Evolutionary conservation across 2,888 invertebrate genomes (phyloP).

Genomic region (Slavum lentiscoides): DNA sequence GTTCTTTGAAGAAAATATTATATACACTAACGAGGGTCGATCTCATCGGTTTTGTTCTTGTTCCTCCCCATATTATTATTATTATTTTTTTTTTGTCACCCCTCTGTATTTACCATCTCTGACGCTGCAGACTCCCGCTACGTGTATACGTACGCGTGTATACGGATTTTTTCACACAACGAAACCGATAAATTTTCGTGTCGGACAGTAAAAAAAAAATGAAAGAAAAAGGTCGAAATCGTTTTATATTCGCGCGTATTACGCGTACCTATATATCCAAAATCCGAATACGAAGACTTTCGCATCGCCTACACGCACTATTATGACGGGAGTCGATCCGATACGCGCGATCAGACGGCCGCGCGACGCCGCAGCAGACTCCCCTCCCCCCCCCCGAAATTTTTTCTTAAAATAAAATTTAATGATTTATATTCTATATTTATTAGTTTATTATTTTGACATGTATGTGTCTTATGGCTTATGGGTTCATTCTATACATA

Average conservation of each 20-base stretch:
- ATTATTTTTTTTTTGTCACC: background rate
- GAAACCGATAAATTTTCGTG: conserved; percentile 41
- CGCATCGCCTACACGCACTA: conserved; percentile 14
- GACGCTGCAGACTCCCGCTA: conserved; percentile 43
- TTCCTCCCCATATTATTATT: background rate
- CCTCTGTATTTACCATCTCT: background rate
- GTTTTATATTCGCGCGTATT: background rate
- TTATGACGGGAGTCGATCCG: background rate
- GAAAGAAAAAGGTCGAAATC: conserved; percentile 19
- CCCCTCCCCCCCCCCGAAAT: too few species aligned
- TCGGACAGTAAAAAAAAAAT: background rate
- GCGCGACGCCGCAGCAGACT: too few species aligned
- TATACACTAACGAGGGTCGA: conserved; percentile 46
- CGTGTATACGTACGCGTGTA: conserved; percentile 19
- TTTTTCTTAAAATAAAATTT: too few species aligned
- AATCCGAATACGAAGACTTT: conserved; percentile 47
- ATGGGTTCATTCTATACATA: too few species aligned
- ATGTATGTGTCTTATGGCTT: too few species aligned
- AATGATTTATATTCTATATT: too few species aligned
- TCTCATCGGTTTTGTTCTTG: conserved; percentile 26
- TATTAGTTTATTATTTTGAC: too few species aligned
- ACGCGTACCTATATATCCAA: too few species aligned
- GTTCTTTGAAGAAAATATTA: conserved; percentile 36
- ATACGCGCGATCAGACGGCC: too few species aligned
- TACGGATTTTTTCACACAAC: conserved; percentile 26